Conservation (phyloP, 1,140 invertebrate genomes). For the Geopemphigus sp. region DNA sequence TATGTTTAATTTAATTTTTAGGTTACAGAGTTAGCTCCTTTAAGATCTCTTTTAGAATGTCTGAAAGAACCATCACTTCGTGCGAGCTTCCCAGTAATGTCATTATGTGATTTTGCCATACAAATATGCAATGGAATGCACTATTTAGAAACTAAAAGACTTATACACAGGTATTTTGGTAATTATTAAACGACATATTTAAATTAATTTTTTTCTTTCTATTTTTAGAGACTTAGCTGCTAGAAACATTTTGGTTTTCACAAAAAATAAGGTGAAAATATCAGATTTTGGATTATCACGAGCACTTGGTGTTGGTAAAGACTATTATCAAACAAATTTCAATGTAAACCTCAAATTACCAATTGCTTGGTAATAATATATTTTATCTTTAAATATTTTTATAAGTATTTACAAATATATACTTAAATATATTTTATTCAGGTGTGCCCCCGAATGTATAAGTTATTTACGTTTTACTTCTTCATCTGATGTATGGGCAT, state of each 20-base stretch:
- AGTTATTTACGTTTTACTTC: conserved; percentile 94
- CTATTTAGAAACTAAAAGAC: conserved; percentile 87
- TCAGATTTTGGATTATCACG: conserved; percentile 96
- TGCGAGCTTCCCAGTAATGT: conserved; percentile 83
- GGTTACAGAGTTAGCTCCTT: conserved; percentile 92
- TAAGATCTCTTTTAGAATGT: conserved; percentile 91
- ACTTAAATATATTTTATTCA: conserved; percentile 53
- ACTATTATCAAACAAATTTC: conserved; percentile 99
- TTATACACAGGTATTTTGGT: conserved; percentile 76
- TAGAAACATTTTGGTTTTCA: conserved; percentile 93
- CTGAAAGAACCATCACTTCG: conserved; percentile 87
- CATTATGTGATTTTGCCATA: conserved; percentile 85
- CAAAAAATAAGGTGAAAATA: conserved; percentile 95
- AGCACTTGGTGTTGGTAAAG: conserved; percentile 94
- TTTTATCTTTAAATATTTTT: conserved; percentile 6
- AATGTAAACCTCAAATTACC: conserved; percentile 96
- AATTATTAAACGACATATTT: not conserved
- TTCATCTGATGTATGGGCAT: conserved; percentile 96
- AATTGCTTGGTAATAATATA: conserved; percentile 80
- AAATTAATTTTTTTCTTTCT: conserved; percentile 49
- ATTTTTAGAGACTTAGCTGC: conserved; percentile 82
- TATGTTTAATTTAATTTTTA: conserved; percentile 54
- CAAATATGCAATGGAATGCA: conserved; percentile 97
- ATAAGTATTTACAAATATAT: conserved; percentile 10
- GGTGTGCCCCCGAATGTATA: conserved; percentile 97